phyloP scores from a whole-genome alignment of 2,113 vertebrate genomes.

The Amphiprion percula region DNA sequence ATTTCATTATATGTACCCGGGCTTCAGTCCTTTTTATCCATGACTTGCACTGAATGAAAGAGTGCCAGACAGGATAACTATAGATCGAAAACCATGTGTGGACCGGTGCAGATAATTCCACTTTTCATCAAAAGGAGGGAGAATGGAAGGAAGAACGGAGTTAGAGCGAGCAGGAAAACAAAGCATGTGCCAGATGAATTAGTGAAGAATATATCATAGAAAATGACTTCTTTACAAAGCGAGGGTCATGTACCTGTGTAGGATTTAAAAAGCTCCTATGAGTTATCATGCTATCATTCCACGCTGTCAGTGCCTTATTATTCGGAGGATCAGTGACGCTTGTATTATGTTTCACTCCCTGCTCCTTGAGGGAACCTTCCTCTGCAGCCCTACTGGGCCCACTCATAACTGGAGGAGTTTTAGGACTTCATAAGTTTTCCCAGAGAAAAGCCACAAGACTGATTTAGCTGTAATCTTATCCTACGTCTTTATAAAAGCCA shows the following conservation, averaged over 20 bases:
- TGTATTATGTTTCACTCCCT: slow-evolving; percentile 91
- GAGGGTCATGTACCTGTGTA: slow-evolving; percentile 91
- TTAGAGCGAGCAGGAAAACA: slow-evolving; percentile 51
- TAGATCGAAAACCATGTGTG: slow-evolving; percentile 92
- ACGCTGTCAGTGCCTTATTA: slow-evolving; percentile 94
- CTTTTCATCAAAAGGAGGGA: slow-evolving; percentile 85
- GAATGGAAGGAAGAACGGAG: slow-evolving; percentile 10
- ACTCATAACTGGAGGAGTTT: slow-evolving; percentile 81
- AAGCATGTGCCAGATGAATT: slow-evolving; percentile 90
- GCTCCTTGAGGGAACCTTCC: slow-evolving; percentile 67
- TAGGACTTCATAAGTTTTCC: slow-evolving; percentile 86
- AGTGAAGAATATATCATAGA: slow-evolving; percentile 87
- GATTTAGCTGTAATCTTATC: slow-evolving; percentile 87
- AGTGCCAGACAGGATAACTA: slow-evolving; percentile 76
- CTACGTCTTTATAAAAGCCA: slow-evolving; percentile 87
- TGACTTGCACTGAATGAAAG: slow-evolving; percentile 54
- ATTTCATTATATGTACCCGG: slow-evolving; percentile 90
- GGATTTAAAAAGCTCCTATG: slow-evolving; percentile 89
- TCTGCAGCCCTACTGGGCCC: slow-evolving; percentile 80
- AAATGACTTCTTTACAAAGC: slow-evolving; percentile 91
- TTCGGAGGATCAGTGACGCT: slow-evolving; percentile 91
- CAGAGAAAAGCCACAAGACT: slow-evolving; percentile 84
- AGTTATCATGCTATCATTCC: slow-evolving; percentile 96
- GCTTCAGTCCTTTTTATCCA: slow-evolving; percentile 54
- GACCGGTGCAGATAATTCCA: slow-evolving; percentile 86